Conservation (phyloP, 1,140 invertebrate species). For the Belonocnema kinseyi region DNA sequence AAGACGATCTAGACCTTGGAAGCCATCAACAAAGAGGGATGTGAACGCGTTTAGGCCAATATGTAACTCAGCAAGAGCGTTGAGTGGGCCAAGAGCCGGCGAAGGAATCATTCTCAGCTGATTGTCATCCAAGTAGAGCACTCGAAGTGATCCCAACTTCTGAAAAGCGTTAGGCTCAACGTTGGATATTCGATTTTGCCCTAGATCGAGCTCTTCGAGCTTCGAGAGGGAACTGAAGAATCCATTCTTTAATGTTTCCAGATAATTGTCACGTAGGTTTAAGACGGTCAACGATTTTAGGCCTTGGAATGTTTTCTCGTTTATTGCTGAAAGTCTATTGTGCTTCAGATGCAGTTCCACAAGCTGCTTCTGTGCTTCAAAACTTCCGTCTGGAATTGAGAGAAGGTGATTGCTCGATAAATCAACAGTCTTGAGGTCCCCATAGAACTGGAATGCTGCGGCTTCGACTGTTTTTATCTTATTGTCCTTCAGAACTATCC, state of each 20-base stretch:
- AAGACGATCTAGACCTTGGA: conserved; percentile 84
- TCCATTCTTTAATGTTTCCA: conserved; percentile 85
- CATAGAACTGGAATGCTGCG: conserved; percentile 89
- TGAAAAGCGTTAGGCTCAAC: conserved; percentile 88
- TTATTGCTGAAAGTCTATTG: conserved; percentile 88
- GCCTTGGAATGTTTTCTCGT: conserved; percentile 87
- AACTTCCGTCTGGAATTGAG: conserved; percentile 86
- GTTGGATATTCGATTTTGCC: conserved; percentile 88
- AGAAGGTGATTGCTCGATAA: conserved; percentile 89
- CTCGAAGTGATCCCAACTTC: conserved; percentile 84
- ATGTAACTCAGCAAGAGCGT: conserved; percentile 87
- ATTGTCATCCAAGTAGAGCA: conserved; percentile 91
- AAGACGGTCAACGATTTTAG: conserved; percentile 86
- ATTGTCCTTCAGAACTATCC: conserved; percentile 89
- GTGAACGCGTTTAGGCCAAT: conserved; percentile 89
- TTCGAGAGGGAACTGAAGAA: conserved; percentile 85
- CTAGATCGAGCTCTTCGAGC: conserved; percentile 90
- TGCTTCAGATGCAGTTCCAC: conserved; percentile 88
- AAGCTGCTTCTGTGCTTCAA: conserved; percentile 86
- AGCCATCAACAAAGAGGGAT: conserved; percentile 83
- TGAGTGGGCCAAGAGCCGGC: conserved; percentile 81
- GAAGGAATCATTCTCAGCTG: conserved; percentile 86
- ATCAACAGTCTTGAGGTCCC: conserved; percentile 88
- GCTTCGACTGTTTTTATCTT: conserved; percentile 90
- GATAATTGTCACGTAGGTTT: conserved; percentile 87